These are phyloP conservation scores for Thymelicus lineola DNA, from an alignment of 2,888 invertebrate genomes.

Conservation along the genomic window DNA sequence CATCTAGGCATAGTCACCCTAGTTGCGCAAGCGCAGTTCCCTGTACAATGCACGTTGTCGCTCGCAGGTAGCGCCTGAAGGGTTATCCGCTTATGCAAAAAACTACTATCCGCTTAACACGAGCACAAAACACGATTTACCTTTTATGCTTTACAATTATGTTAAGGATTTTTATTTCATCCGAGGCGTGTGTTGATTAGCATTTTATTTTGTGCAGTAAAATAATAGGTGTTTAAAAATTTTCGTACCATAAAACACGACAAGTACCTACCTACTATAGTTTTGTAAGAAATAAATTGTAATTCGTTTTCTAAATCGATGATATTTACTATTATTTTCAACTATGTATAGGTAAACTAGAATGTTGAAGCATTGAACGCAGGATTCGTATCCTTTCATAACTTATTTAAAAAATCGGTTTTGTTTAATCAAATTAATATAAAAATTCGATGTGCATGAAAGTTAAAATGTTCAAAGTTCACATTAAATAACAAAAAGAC, in stretches of 20 bases:
- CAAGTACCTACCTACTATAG: no score
- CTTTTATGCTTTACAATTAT: slow-evolving; percentile 55
- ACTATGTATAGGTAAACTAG: no score
- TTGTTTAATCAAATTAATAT: background rate
- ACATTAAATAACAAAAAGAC: slow-evolving; percentile 37
- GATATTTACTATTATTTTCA: no score
- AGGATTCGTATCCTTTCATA: no score
- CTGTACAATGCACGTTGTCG: slow-evolving; percentile 45
- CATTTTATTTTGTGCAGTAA: slow-evolving; percentile 37
- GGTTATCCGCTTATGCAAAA: slow-evolving; percentile 85
- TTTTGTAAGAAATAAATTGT: background rate
- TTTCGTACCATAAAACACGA: no score
- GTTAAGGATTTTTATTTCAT: slow-evolving; percentile 55
- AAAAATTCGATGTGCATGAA: background rate
- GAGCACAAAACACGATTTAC: slow-evolving; percentile 65
- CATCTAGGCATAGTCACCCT: slow-evolving; percentile 55
- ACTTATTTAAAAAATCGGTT: background rate
- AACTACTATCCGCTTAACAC: slow-evolving; percentile 82
- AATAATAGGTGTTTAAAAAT: background rate
- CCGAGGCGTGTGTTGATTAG: slow-evolving; percentile 58
- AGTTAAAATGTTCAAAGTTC: slow-evolving; percentile 29
- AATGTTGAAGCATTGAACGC: no score
- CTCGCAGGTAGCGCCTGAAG: slow-evolving; percentile 75
- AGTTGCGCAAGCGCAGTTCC: slow-evolving; percentile 65
- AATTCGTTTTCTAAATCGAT: no score